Evolutionary conservation across 1,140 invertebrate species (phyloP).

Genomic region (Trichonephila inaurata): DNA sequence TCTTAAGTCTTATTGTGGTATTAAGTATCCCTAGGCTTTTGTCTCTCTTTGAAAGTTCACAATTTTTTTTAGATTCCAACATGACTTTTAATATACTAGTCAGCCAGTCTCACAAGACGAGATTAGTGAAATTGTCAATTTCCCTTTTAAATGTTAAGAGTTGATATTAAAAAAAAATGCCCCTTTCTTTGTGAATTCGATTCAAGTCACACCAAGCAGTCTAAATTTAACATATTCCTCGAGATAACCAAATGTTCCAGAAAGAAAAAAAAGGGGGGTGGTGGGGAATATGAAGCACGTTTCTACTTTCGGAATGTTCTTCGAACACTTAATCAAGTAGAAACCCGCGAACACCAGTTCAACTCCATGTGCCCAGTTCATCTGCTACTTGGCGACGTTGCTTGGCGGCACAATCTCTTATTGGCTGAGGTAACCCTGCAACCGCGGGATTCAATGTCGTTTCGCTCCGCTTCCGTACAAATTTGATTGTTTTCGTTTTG

Average conservation of each 20-base stretch:
- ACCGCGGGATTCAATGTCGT: constrained; percentile 36
- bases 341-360: background rate
- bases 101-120: too few relatives aligned
- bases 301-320: background rate
- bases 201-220: background rate
- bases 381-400: background rate
- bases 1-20: too few relatives aligned
- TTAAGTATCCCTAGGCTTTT: too few relatives aligned
- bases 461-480: constrained; percentile 57
- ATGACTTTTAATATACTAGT: too few relatives aligned
- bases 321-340: background rate
- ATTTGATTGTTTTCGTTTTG: constrained; percentile 34
- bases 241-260: background rate
- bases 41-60: too few relatives aligned
- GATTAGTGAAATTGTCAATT: too few relatives aligned
- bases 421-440: background rate
- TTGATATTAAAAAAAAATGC: too few relatives aligned
- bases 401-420: background rate
- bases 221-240: background rate
- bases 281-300: background rate
- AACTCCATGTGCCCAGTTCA: background rate
- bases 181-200: too few relatives aligned
- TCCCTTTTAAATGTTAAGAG: too few relatives aligned
- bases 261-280: too few relatives aligned
- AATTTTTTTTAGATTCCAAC: too few relatives aligned